Base-by-base conservation (phyloP, 30 jellyfish, hydroid and myxozoan genomes). In the Cassiopea xamachana region DNA sequence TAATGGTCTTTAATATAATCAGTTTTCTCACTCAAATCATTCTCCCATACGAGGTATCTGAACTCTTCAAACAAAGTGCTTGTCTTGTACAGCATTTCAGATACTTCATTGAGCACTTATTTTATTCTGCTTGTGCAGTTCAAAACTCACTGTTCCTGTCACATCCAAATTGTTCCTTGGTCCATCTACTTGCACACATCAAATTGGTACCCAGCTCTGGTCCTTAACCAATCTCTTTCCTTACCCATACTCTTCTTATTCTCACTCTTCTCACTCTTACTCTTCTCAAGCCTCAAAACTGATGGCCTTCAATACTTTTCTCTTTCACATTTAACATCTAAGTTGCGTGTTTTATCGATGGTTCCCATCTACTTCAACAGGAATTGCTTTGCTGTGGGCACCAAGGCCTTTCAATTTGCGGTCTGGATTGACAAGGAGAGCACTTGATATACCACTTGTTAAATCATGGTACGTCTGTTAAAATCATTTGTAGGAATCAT, bases 351-450 rank as follows among this genome's bases (percentile, higher is more conserved):
- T 55, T 10, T 3, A 55, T 55, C 64, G 7, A 10, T 55, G 15
- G 27, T 64, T 64, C 19, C 15, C 27, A 14, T 64, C 51, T 71
- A 2, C 16, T 74, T 82, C 68, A 2, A 46, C 88, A 96, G 99
- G 99, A 60, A 96, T 96, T 86, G 97, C 94, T 8, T 74, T 96
- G 93, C 91, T 96, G 2, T 96, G 99, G 99, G 98, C 98, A 18
- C 99, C 99, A 75, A 79, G 99, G 46, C 99, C 99, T 7, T 96
- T 87, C 87, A 90, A 96, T 50, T 82, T 96, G 76, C 82, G 99
- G 60, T 91, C 99, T 62, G 99, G 99, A 19, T 73, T 92, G 12
- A 71, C 97, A 17, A 85, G 99, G 59, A 94, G 99, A 81, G 98
- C 99, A n/a, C 67, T 96, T 14, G 99, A 96, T 86, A 75, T 96